These are phyloP conservation scores for Crossaster papposus DNA, from an alignment of 53 echinoderm and acorn worm species.

Conservation along the genomic window DNA sequence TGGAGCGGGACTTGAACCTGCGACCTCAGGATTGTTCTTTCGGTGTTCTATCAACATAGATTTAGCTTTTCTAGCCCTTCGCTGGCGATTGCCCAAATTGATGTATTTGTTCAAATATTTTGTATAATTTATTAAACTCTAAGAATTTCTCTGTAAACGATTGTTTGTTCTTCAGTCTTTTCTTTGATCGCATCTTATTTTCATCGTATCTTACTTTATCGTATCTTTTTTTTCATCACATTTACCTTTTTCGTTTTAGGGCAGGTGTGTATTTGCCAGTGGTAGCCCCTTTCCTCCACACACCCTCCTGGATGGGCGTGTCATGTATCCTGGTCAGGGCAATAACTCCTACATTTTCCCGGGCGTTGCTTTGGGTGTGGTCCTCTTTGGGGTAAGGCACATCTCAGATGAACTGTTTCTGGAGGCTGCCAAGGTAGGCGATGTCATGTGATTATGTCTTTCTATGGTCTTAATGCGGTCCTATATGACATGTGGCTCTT, in stretches of 20 bases:
- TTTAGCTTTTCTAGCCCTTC: too few species aligned
- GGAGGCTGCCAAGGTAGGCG: constrained; percentile 88
- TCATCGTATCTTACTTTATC: too few species aligned
- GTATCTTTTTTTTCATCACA: not conserved
- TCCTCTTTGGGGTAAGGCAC: constrained; percentile 80
- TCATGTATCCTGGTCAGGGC: constrained; percentile 91
- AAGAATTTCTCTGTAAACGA: too few species aligned
- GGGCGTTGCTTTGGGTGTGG: constrained; percentile 91
- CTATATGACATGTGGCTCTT: not conserved
- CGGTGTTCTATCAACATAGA: not conserved
- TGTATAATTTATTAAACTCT: too few species aligned
- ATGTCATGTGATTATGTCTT: not conserved
- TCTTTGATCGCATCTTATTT: too few species aligned
- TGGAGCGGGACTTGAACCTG: not conserved
- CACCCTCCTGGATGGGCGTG: constrained; percentile 77
- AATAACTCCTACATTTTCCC: constrained; percentile 98
- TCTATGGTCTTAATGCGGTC: not conserved
- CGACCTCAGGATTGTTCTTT: not conserved
- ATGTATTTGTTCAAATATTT: too few species aligned
- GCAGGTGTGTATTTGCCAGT: constrained; percentile 93
- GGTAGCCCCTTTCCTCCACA: constrained; percentile 90
- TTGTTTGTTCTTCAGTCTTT: too few species aligned
- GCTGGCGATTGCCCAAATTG: too few species aligned
- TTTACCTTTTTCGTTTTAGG: constrained; percentile 54
- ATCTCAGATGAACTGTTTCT: constrained; percentile 86